A percentile compares a stretch with the other conserved stretches of the same genome.
Evolutionary conservation across 64 coral and sea anemone genomes (phyloP).

Genomic region (Pocillopora damicornis): DNA sequence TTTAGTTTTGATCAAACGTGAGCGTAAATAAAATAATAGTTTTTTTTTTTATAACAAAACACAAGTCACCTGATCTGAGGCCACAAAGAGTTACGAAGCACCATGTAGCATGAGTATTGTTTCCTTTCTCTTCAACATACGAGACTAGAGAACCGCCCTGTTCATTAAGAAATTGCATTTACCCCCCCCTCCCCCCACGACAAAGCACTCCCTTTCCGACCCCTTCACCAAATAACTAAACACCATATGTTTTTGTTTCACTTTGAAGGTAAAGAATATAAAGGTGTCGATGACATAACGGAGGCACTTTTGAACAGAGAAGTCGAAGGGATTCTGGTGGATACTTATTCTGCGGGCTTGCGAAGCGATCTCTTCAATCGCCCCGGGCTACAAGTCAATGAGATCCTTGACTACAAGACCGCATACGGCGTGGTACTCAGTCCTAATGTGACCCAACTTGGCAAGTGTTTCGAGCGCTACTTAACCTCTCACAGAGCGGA

Average conservation of each 20-base stretch:
- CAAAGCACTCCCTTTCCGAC: too few species aligned
- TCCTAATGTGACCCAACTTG: not conserved
- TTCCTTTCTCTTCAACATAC: too few species aligned
- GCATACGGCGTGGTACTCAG: slow-evolving; percentile 47
- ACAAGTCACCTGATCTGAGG: too few species aligned
- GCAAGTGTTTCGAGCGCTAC: slow-evolving; percentile 41
- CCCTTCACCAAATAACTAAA: too few species aligned
- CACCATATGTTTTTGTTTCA: not conserved
- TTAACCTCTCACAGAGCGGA: slow-evolving; percentile 7
- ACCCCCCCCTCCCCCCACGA: too few species aligned
- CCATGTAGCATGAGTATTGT: too few species aligned
- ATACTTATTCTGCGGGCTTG: slow-evolving; percentile 50
- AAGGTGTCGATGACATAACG: slow-evolving; percentile 24
- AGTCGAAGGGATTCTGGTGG: slow-evolving; percentile 47
- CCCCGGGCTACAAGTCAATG: slow-evolving; percentile 19
- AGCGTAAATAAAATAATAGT: too few species aligned
- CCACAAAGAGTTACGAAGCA: too few species aligned
- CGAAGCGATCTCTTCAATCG: slow-evolving; percentile 38
- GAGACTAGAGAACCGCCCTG: too few species aligned
- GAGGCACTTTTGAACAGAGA: slow-evolving; percentile 23
- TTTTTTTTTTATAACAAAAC: too few species aligned
- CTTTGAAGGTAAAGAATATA: slow-evolving; percentile 13
- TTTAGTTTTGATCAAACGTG: too few species aligned
- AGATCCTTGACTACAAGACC: slow-evolving; percentile 41
- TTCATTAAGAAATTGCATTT: too few species aligned